Conservation (phyloP, 1,140 invertebrate genomes). For the Cataglyphis hispanica region DNA sequence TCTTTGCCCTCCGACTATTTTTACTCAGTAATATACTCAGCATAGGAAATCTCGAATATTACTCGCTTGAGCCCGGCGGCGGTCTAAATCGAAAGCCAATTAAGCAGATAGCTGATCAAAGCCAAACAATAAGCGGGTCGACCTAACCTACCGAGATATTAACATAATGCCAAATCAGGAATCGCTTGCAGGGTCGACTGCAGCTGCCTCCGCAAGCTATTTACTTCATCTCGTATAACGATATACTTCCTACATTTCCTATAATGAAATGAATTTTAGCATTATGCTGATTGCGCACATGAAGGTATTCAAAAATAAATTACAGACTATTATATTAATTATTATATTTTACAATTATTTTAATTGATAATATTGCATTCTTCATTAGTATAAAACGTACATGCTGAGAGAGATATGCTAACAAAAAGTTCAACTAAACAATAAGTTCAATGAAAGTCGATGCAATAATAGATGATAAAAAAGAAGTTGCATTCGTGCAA, state of each 20-base stretch:
- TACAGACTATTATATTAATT: neutral
- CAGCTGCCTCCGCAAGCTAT: conserved; percentile 7
- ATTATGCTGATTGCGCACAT: neutral
- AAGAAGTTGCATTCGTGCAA: neutral
- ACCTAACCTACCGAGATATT: conserved; percentile 48
- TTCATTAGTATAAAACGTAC: neutral
- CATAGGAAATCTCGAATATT: conserved; percentile 66
- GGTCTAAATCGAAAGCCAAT: conserved; percentile 68
- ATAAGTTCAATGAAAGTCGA: neutral
- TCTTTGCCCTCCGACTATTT: conserved; percentile 25
- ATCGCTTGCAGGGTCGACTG: neutral
- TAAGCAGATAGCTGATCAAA: conserved; percentile 73
- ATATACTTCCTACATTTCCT: conserved; percentile 13
- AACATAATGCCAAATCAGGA: conserved; percentile 61
- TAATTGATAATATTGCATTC: neutral
- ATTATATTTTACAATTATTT: neutral
- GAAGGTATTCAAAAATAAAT: neutral
- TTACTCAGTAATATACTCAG: conserved; percentile 10
- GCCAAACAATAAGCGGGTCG: conserved; percentile 70
- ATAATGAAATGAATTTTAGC: conserved; percentile 1
- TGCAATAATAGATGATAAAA: neutral
- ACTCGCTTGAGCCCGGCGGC: conserved; percentile 46
- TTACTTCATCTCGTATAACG: neutral
- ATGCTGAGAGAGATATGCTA: neutral
- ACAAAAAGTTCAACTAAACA: neutral